These are phyloP conservation scores for Dusona sp. DNA, from an alignment of 2,888 invertebrate genomes.

Conservation along the genomic window DNA sequence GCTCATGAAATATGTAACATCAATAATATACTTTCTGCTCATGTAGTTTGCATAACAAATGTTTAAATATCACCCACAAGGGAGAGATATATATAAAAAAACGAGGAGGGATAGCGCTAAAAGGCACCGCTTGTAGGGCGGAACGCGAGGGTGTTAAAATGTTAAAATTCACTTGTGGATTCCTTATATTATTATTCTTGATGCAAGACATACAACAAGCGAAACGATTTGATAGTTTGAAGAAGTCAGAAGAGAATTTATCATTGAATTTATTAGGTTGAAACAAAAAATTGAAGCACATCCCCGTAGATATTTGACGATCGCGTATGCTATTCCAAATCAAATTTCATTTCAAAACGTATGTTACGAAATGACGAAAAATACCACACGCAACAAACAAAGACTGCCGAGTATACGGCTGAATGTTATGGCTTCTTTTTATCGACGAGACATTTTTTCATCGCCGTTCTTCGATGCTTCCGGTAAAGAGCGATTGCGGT, in stretches of 20 bases:
- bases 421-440: slow-evolving; percentile 4
- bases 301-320: neutral
- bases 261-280: neutral
- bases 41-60: neutral
- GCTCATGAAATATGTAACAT: neutral
- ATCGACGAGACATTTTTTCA: neutral
- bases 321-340: slow-evolving; percentile 33
- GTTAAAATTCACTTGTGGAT: slow-evolving; percentile 58
- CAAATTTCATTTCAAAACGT: slow-evolving; percentile 18
- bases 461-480: slow-evolving; percentile 30
- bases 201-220: neutral
- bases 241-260: neutral
- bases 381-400: slow-evolving; percentile 1
- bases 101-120: slow-evolving; percentile 16
- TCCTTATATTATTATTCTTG: slow-evolving; percentile 3
- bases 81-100: neutral
- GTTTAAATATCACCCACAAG: neutral
- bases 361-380: slow-evolving; percentile 29
- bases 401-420: neutral
- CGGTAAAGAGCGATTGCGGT: slow-evolving; percentile 28
- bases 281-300: neutral
- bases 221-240: neutral
- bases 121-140: neutral
- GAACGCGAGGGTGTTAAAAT: neutral
- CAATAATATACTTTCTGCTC: neutral